phyloP scores from a whole-genome alignment of 2,113 vertebrate species.

The Turdus rufiventris region DNA sequence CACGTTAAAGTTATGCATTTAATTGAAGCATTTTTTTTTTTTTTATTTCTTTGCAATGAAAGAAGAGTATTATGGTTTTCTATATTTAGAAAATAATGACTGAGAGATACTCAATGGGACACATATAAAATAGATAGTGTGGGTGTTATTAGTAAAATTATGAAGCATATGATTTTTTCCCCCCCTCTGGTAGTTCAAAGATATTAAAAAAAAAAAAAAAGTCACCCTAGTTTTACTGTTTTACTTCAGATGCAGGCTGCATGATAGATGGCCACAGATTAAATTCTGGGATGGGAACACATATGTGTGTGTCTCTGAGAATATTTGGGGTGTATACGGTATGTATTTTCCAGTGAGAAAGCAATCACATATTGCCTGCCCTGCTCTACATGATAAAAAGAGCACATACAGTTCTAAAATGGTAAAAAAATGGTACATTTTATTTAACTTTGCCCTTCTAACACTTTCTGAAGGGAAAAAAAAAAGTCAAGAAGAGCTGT shows the following conservation, averaged over 20 bases:
- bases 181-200: background rate
- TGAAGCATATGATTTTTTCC: background rate
- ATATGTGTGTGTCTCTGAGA: background rate
- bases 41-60: background rate
- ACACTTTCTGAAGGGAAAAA: background rate
- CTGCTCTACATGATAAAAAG: background rate
- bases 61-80: background rate
- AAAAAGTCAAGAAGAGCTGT: background rate
- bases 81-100: background rate
- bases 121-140: background rate
- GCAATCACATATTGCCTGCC: background rate
- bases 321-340: background rate
- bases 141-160: background rate
- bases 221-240: background rate
- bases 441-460: constrained; percentile 1
- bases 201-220: background rate
- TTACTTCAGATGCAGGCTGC: background rate
- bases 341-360: background rate
- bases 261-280: background rate
- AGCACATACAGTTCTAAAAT: background rate
- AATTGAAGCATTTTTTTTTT: too few species aligned
- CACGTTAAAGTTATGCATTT: background rate
- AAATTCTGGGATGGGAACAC: background rate
- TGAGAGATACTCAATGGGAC: background rate
- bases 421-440: background rate